These are phyloP conservation scores for Bradypodion pumilum DNA, from an alignment of 2,797 vertebrate species.

Conservation along the genomic window DNA sequence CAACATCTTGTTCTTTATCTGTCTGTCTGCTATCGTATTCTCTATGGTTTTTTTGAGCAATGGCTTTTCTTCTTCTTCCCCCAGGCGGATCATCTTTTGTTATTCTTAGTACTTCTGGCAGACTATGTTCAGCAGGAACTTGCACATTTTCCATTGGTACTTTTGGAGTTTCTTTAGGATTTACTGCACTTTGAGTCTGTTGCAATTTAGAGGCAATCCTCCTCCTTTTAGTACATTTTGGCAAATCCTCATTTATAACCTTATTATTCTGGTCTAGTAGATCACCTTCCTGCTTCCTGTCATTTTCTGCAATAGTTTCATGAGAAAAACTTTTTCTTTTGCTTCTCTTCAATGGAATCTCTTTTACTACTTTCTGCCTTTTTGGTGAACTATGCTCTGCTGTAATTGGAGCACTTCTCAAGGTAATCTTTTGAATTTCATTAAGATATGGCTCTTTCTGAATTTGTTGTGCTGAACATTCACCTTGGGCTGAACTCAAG, in stretches of 20 bases:
- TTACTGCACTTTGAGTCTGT: neutral
- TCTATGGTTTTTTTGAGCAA: neutral
- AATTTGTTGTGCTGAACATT: neutral
- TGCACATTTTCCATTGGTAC: neutral
- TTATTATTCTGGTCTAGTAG: neutral
- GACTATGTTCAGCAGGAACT: neutral
- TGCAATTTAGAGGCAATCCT: neutral
- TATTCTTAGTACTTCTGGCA: neutral
- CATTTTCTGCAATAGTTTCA: slow-evolving; percentile 12
- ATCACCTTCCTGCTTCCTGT: neutral
- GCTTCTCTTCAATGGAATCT: slow-evolving; percentile 41
- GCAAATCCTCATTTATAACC: slow-evolving; percentile 3
- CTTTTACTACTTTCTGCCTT: slow-evolving; percentile 3
- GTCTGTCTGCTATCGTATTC: neutral
- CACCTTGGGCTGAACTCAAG: neutral
- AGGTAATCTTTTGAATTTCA: neutral
- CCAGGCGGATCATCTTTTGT: slow-evolving; percentile 17
- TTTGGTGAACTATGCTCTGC: neutral
- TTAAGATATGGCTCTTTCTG: neutral
- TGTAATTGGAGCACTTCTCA: neutral
- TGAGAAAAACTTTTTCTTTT: slow-evolving; percentile 38
- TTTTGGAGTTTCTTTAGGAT: neutral
- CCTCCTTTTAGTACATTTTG: neutral
- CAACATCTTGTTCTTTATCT: neutral
- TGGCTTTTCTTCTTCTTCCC: slow-evolving; percentile 42